Base-by-base conservation (phyloP, 2,113 vertebrate species). In the Gila orcuttii region DNA sequence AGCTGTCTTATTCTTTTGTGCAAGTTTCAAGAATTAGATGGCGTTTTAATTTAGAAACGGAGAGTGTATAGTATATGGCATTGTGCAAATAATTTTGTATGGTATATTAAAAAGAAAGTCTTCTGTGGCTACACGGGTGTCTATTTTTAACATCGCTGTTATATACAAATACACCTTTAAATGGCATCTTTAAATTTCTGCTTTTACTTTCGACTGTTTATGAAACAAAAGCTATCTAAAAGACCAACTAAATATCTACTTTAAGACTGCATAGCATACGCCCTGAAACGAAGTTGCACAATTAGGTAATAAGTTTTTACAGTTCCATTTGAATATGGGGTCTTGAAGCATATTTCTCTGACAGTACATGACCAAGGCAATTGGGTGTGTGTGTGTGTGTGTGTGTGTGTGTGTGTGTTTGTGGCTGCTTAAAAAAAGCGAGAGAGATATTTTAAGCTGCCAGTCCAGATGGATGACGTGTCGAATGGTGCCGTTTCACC, bases 381-480 rank as follows among this genome's bases (percentile, higher is more conserved):
- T 28, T 31, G 25, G n/a, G 47, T 73, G 39, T 73, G 55, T 60
- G 55, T 52, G 15, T 12, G 69, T 73, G 36, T 73, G 57, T n/a
- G n/a, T n/a, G n/a, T n/a, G n/a, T n/a, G 47, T 73, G 39, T 73
- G 55, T 60, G 55, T 52, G 15, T 12, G 69, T 73, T 21, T 73
- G 57, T 62, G 59, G 57, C 13, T 42, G 59, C 23, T 80, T 64
- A 9, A 45, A 80, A 64, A 80, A 64, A 28, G 57, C 25, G 39
- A 17, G 36, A 47, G 52, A 21, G 55, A 80, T 80, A 80, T 80
- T 45, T 80, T 80, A 64, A 80, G 78, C 36, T 28, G 78, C 28
- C 57, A 17, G 33, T 25, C 6, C 6, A 80, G 78, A 25, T 80
- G n/a, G 19, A 62, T 28, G 57, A 11, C 57, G 6, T 45, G 78